Evolutionary conservation across 2,888 invertebrate species (phyloP), one percentile per base, ranked within the genome.

Genomic region (Choreutis nemorana): DNA sequence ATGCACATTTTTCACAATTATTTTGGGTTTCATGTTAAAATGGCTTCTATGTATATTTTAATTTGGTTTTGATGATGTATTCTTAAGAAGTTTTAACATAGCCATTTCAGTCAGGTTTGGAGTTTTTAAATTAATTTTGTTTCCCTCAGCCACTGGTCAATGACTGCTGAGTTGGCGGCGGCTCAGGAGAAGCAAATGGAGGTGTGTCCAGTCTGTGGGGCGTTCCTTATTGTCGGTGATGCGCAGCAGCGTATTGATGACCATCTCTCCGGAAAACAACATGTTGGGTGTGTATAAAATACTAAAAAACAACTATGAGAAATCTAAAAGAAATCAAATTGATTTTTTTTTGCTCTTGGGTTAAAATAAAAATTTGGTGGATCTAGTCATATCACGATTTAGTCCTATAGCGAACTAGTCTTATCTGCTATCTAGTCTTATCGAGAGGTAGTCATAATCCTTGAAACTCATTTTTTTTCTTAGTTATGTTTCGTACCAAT

Each of bases 141-240:
- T 40, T 39, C 37, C 46, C 43, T 14, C 46, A 83, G 84, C 45
- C 83, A 84, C 44, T 87, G 87, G 85, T 84, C 84, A 29, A 82
- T 88, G 72, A 90, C 90, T 4, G 89, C 89, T 1, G 94, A 94
- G 63, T 68, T 92, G 45, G 91, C 91, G 3, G 89, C 91, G 1
- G 88, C 92, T 5, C 94, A 94, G 57, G 94, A 95, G 63, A 97
- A 98, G 65, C 95, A 95, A 62, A 97, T 98, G 97, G 97, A 97
- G 70, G 98, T 99, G 10, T 99, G 98, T 66, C 93, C 95, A 44
- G 94, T 97, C 2, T 99, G 98, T 62, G 98, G 98, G 1, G 97
- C 98, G 4, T 97, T 99, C 68, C 83, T 99, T n/a, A 98, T 99
- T 48, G 95, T 98, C 5, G 97, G 97, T 5, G 98, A 99, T 72